Evolutionary conservation across 1,140 invertebrate genomes (phyloP), one percentile per base, ranked within the genome.

Genomic region (Panagrolaimus sp.): DNA sequence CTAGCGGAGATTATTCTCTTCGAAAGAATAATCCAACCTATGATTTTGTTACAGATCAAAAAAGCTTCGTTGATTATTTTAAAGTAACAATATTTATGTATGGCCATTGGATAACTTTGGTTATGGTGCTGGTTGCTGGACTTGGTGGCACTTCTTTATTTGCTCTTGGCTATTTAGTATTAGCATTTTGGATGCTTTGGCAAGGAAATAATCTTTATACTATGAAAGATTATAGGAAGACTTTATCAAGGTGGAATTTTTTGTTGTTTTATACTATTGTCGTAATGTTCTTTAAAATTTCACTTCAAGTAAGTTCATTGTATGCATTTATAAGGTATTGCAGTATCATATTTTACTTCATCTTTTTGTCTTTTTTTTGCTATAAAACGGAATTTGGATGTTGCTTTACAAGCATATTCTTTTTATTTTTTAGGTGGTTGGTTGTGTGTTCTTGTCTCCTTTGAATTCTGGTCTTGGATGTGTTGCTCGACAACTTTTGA

Each of bases 161-260:
- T 67, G 80, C 80, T 46, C 67, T 82, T 0, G 80, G 80, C 61
- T 82, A 82, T 68, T 61, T 82, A 42, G 69, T 82, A 1, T 42
- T 83, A 27, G 80, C 80, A 9, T 77, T 82, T 65, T 75, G 71
- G 73, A 79, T 82, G 77, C 72, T 82, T 9, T 82, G 80, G 80
- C 69, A 81, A 63, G 80, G 80, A 1, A 82, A 78, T 69, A 82
- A 82, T 61, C 67, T 82, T 5, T 82, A 83, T 68, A 73, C 77
- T 23, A 81, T 83, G 79, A 68, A 72, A 8, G 43, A 74, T 11
- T 69, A 74, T 27, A 43, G 46, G 4, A 66, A 63, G 31, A 81
- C 75, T 9, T 42, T 81, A 20, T 48, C 46, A n/a, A 44, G 78
- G 51, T 82, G 80, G 80, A 71, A 80, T 23, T 61, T 67, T 43